Percentiles rank a stretch among this genome's conserved stretches.
phyloP scores from a whole-genome alignment of 2,888 invertebrate species.

The Holacanthella duospinosa region DNA sequence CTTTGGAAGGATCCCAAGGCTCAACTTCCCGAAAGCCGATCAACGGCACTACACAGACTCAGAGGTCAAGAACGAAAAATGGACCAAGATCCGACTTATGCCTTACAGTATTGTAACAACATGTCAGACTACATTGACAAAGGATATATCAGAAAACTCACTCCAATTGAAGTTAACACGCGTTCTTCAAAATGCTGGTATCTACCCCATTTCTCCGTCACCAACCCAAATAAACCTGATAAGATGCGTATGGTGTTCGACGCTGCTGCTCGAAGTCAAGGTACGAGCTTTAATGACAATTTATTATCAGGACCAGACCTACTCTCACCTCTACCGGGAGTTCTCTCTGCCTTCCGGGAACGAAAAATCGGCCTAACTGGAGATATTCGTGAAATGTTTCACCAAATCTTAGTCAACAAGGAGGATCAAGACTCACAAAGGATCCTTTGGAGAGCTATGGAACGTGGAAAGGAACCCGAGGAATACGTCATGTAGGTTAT shows the following conservation, averaged over 20 bases:
- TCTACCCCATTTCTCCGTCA: constrained; percentile 25
- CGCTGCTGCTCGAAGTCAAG: constrained; percentile 14
- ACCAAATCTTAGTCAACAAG: constrained; percentile 11
- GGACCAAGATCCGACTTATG: neutral
- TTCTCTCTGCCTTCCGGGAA: constrained; percentile 19
- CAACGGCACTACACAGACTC: neutral
- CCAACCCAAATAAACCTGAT: constrained; percentile 23
- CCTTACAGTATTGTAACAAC: constrained; percentile 6
- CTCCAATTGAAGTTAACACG: neutral
- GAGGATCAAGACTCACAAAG: constrained; percentile 17
- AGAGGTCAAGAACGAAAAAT: constrained; percentile 5
- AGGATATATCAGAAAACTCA: constrained; percentile 8
- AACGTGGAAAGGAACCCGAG: neutral
- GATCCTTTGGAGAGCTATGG: constrained; percentile 17
- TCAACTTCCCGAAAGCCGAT: neutral
- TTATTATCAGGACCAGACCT: constrained; percentile 23
- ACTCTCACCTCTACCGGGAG: constrained; percentile 11
- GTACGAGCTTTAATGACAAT: constrained; percentile 18
- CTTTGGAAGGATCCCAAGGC: neutral
- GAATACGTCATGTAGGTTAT: constrained; percentile 11
- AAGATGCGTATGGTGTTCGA: constrained; percentile 30
- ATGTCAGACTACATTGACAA: constrained; percentile 1
- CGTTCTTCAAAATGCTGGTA: constrained; percentile 11
- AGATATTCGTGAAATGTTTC: constrained; percentile 27
- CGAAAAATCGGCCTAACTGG: constrained; percentile 11